Percentiles rank a stretch among this genome's conserved stretches.
Evolutionary conservation across 2,797 vertebrate genomes (phyloP).

Genomic region (Acridotheres tristis): DNA sequence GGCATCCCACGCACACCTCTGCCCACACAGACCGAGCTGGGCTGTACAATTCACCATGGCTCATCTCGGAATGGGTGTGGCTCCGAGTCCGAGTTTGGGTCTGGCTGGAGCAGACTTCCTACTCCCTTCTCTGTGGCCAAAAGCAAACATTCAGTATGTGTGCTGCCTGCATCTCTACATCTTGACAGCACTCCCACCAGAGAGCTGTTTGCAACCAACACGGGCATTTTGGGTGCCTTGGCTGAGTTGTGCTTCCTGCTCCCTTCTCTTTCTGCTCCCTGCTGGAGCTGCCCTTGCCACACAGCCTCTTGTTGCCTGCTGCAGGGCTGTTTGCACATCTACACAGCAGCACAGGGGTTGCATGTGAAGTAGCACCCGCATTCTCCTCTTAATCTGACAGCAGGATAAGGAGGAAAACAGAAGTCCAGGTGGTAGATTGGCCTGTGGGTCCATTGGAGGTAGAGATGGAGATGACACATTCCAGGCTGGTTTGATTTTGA

Average conservation of each 20-base stretch:
- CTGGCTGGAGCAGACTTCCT: background rate
- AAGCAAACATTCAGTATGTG: background rate
- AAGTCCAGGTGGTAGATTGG: background rate
- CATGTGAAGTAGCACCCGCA: background rate
- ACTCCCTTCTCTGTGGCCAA: background rate
- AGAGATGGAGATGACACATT: background rate
- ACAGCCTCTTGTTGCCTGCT: background rate
- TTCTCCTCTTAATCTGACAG: background rate
- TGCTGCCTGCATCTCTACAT: background rate
- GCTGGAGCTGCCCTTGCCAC: background rate
- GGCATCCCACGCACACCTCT: rapidly evolving
- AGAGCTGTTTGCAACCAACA: background rate
- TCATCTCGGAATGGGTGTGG: background rate
- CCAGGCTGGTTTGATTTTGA: background rate
- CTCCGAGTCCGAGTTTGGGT: rapidly evolving
- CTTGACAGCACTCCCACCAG: background rate
- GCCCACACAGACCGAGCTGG: background rate
- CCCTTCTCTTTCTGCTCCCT: background rate
- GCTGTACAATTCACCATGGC: background rate
- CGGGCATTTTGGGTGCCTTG: background rate
- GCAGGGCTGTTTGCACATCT: background rate
- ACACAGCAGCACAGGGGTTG: rapidly evolving
- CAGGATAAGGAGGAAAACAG: background rate
- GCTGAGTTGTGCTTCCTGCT: background rate
- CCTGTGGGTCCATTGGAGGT: background rate